Evolutionary conservation across 1,140 invertebrate genomes (phyloP), one percentile per base, ranked within the genome.

Genomic region (Atta cephalotes): DNA sequence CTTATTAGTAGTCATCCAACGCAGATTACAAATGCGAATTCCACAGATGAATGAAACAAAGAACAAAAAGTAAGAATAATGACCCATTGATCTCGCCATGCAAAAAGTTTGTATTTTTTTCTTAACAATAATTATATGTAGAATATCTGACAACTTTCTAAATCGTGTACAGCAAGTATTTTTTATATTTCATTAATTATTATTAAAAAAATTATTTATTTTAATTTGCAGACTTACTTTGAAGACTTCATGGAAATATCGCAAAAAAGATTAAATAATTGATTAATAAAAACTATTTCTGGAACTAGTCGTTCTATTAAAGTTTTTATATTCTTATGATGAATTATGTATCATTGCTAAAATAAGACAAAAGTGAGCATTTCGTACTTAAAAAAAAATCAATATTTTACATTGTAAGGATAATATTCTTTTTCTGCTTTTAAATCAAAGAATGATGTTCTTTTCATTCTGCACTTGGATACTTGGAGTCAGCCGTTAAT

Each of bases 1-100:
- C 70, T 84, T 76, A 62, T 63, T 74, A 84, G 28, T 49, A 74
- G 14, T 31, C 39, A 62, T 21, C 12, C 58, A 31, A 6, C 80
- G 56, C n/a, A 25, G 45, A 60, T 3, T n/a, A 5, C 16, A 49
- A 62, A 49, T 31, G 14, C 3, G 16, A 68, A 25, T 62, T 28
- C 45, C n/a, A 12, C 25, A 25, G 39, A 39, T 71, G 65, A 84
- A 71, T 71, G 28, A 58, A 76, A 76, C 18, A 31, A 60, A 16
- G 0, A 45, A 14, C 3, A 3, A 0, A 16, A 71, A 58, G 31
- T 45, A 45, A 45, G 2, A 45, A 72, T 18, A 14, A 72, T 14
- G 6, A 82, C 39, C 39, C 9, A 45, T 45, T 6, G 9, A 60
- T 10, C 14, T 28, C 3, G 16, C 12, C 18, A n/a, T 66, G 6